phyloP scores from a whole-genome alignment of 2,888 invertebrate species.

The Polydrusus tereticollis region DNA sequence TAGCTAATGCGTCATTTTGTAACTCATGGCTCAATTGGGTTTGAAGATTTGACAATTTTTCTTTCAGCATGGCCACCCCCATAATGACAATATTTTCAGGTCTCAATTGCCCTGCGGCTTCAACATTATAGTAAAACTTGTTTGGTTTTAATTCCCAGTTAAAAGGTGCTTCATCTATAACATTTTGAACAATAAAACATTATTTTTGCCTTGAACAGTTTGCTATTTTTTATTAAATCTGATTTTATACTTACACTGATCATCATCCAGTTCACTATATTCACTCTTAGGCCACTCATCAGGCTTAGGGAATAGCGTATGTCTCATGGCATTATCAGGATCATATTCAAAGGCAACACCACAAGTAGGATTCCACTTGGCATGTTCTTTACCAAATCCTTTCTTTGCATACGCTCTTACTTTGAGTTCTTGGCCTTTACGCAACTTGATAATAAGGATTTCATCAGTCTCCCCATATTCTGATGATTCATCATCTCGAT shows the following conservation, averaged over 20 bases:
- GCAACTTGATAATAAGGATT: constrained; percentile 79
- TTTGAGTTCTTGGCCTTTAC: constrained; percentile 68
- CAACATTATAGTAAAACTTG: constrained; percentile 97
- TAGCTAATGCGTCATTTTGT: constrained; percentile 86
- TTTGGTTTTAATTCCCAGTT: constrained; percentile 96
- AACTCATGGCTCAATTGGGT: constrained; percentile 91
- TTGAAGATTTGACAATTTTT: constrained; percentile 95
- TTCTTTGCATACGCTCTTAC: constrained; percentile 94
- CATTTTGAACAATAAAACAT: too few relatives aligned
- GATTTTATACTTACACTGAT: constrained; percentile 76
- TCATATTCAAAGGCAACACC: constrained; percentile 99
- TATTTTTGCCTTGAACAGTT: too few relatives aligned
- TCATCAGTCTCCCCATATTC: constrained; percentile 97
- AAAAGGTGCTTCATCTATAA: constrained; percentile 87
- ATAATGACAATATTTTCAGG: constrained; percentile 98
- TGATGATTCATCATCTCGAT: constrained; percentile 90
- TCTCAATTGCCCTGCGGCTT: constrained; percentile 92
- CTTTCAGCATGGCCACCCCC: constrained; percentile 93
- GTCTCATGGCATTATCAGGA: constrained; percentile 96
- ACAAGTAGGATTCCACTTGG: constrained; percentile 99
- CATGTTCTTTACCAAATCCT: constrained; percentile 96
- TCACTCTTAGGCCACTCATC: constrained; percentile 99
- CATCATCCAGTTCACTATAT: constrained; percentile 93
- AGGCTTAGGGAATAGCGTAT: constrained; percentile 95
- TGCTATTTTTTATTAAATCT: constrained; percentile 44